Evolutionary conservation across 2,113 vertebrate species (phyloP).

Genomic region (Xiphophorus couchianus): DNA sequence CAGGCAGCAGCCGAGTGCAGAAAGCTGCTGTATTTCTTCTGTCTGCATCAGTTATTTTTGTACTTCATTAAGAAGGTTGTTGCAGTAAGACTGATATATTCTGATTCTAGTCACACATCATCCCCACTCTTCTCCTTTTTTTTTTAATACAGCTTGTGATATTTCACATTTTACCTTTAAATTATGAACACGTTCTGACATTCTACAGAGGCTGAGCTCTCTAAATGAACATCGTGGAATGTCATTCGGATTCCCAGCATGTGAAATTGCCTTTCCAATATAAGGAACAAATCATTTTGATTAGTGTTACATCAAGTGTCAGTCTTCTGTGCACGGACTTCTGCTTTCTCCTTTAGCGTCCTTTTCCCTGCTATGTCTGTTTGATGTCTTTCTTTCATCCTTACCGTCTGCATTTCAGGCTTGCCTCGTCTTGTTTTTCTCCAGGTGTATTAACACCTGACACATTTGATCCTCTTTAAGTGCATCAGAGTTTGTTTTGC

Average conservation of each 20-base stretch:
- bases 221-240: neutral
- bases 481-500: too few relatives aligned
- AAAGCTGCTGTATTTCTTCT: conserved; percentile 1
- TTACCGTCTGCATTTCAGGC: neutral
- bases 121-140: neutral
- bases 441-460: too few relatives aligned
- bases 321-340: neutral
- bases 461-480: too few relatives aligned
- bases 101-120: neutral
- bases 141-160: neutral
- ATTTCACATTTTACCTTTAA: conserved; percentile 1
- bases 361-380: neutral
- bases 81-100: neutral
- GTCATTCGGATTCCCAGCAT: neutral
- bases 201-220: neutral
- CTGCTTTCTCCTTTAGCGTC: neutral
- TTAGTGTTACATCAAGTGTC: neutral
- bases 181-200: neutral
- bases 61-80: neutral
- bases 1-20: conserved; percentile 18
- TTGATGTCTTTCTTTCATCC: neutral
- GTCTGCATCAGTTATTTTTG: conserved; percentile 2
- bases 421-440: neutral
- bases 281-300: neutral
- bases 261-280: neutral